A percentile compares a stretch with the other conserved stretches of the same genome.
Conservation (phyloP, 2,888 invertebrate genomes). For the Digitonthophagus gazella region DNA sequence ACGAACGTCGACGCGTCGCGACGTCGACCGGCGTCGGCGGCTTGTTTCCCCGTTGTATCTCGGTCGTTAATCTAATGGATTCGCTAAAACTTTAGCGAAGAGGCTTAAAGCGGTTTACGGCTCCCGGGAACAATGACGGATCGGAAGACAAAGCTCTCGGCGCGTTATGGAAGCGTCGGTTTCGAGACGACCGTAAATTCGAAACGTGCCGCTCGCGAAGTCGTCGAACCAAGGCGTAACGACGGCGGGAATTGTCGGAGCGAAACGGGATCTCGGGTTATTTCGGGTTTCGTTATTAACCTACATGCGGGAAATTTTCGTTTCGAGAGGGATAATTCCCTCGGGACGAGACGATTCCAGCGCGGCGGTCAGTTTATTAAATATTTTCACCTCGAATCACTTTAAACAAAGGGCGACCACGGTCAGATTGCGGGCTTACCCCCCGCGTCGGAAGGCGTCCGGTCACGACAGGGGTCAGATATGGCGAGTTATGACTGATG, state of each 20-base stretch:
- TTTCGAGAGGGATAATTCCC: too few species aligned
- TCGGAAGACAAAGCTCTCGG: not conserved
- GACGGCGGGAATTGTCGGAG: slow-evolving; percentile 23
- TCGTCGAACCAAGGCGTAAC: slow-evolving; percentile 28
- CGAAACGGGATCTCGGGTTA: slow-evolving; percentile 16
- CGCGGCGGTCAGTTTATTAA: too few species aligned
- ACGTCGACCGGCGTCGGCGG: too few species aligned
- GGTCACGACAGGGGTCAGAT: slow-evolving; percentile 36
- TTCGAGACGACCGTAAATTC: slow-evolving; percentile 17
- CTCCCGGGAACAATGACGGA: not conserved
- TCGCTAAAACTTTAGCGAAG: too few species aligned
- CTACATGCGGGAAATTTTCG: slow-evolving; percentile 17
- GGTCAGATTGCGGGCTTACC: slow-evolving; percentile 36
- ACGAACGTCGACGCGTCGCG: too few species aligned
- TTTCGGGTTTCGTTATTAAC: slow-evolving; percentile 24
- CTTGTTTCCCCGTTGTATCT: too few species aligned
- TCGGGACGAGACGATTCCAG: too few species aligned
- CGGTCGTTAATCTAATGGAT: too few species aligned
- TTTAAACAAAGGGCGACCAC: slow-evolving; percentile 47
- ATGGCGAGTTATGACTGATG: slow-evolving; percentile 49
- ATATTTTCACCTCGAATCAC: too few species aligned
- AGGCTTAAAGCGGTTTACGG: not conserved
- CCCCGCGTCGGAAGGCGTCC: too few species aligned
- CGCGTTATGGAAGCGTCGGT: slow-evolving; percentile 7
- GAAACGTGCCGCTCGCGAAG: slow-evolving; percentile 23